These are phyloP conservation scores for Latrodectus elegans DNA, from an alignment of 2,888 invertebrate species.

Conservation along the genomic window DNA sequence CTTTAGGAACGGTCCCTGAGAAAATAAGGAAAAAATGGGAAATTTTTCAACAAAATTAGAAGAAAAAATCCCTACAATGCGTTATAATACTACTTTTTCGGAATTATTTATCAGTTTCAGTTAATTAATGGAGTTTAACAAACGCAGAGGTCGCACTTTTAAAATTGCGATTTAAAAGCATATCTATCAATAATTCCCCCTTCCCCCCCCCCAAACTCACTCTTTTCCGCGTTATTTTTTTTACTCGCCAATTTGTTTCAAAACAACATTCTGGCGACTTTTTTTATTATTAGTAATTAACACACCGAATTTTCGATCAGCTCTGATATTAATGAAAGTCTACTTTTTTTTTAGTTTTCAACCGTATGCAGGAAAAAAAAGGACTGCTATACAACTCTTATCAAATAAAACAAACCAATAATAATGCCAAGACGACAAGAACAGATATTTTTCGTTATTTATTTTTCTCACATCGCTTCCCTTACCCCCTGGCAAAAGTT, in stretches of 20 bases:
- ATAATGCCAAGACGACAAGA: conserved; percentile 62
- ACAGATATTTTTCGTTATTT: conserved; percentile 45
- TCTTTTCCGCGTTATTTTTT: background rate
- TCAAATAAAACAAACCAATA: conserved; percentile 68
- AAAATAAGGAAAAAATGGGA: conserved; percentile 34
- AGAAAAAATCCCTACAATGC: conserved; percentile 14
- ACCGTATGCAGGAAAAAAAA: background rate
- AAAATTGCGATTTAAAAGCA: conserved; percentile 65
- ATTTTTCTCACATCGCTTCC: conserved; percentile 4
- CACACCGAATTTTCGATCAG: conserved; percentile 59
- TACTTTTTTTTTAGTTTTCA: conserved; percentile 9
- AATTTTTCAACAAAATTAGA: conserved; percentile 13
- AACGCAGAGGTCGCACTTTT: conserved; percentile 47
- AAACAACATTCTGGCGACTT: conserved; percentile 28
- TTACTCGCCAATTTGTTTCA: conserved; percentile 36
- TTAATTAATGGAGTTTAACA: conserved; percentile 62
- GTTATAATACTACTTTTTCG: background rate
- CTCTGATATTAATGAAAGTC: conserved; percentile 63
- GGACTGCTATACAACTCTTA: conserved; percentile 46
- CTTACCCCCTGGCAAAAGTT: background rate
- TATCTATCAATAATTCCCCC: conserved; percentile 30
- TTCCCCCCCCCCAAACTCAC: background rate
- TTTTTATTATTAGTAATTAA: conserved; percentile 63
- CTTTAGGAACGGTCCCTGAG: conserved; percentile 9
- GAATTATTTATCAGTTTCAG: conserved; percentile 51